phyloP scores from a whole-genome alignment of 2,888 invertebrate species.

The Papilio demoleus region DNA sequence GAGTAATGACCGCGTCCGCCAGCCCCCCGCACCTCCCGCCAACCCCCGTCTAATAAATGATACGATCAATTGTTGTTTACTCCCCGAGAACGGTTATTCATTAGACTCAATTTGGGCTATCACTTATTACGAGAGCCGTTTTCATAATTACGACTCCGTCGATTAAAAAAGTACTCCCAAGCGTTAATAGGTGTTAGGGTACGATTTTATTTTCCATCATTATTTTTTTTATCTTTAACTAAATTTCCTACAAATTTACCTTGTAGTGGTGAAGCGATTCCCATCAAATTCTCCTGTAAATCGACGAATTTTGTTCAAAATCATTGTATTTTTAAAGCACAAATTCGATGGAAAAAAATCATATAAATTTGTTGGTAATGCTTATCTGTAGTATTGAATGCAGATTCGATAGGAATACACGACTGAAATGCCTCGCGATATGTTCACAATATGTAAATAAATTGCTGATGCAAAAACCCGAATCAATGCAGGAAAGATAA shows the following conservation, averaged over 20 bases:
- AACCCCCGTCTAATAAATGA: slow-evolving; percentile 67
- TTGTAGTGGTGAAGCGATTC: background rate
- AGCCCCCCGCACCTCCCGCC: background rate
- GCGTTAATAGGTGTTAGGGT: background rate
- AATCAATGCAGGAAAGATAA: slow-evolving; percentile 18
- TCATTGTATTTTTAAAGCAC: background rate
- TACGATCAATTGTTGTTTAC: slow-evolving; percentile 75
- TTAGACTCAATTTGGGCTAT: slow-evolving; percentile 14
- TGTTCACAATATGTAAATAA: slow-evolving; percentile 26
- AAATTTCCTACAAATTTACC: background rate
- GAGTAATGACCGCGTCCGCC: slow-evolving; percentile 22
- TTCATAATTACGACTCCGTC: slow-evolving; percentile 1
- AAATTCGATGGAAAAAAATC: background rate
- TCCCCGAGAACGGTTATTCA: slow-evolving; percentile 53
- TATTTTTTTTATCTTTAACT: background rate
- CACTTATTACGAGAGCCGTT: slow-evolving; percentile 19
- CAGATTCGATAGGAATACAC: background rate
- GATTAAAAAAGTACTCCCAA: background rate
- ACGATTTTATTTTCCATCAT: background rate
- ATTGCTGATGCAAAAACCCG: slow-evolving; percentile 17
- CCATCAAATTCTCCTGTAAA: background rate
- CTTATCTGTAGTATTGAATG: slow-evolving; percentile 5
- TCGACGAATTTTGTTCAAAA: background rate
- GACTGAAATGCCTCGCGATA: slow-evolving; percentile 19
- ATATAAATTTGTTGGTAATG: background rate